Evolutionary conservation across 2,797 vertebrate genomes (phyloP).

Genomic region (Mus caroli): DNA sequence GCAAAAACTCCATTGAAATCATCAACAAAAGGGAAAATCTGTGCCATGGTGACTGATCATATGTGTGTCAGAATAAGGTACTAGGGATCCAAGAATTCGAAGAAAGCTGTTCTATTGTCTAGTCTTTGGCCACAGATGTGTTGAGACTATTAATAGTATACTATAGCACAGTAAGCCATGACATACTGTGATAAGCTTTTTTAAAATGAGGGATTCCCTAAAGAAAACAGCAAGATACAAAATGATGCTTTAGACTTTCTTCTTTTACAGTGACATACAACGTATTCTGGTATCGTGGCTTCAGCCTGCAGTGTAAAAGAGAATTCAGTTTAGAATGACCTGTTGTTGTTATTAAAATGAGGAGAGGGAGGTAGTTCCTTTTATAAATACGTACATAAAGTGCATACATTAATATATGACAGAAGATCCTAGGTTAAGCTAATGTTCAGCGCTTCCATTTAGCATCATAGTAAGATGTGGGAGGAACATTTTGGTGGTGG

Average conservation of each 20-base stretch:
- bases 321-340: neutral
- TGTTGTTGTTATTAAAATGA: neutral
- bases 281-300: neutral
- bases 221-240: neutral
- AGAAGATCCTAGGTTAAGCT: neutral
- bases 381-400: neutral
- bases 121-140: neutral
- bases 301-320: neutral
- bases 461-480: slow-evolving; percentile 15
- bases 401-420: neutral
- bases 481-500: neutral
- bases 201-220: neutral
- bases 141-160: neutral
- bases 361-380: neutral
- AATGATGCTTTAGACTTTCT: neutral
- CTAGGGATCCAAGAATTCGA: neutral
- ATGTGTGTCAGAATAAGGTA: neutral
- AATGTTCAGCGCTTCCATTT: neutral
- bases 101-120: neutral
- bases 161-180: neutral
- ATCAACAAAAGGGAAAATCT: neutral
- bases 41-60: neutral
- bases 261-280: neutral
- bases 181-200: neutral
- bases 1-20: neutral